Evolutionary conservation across 2,888 invertebrate species (phyloP).

Genomic region (Machimus rusticus): DNA sequence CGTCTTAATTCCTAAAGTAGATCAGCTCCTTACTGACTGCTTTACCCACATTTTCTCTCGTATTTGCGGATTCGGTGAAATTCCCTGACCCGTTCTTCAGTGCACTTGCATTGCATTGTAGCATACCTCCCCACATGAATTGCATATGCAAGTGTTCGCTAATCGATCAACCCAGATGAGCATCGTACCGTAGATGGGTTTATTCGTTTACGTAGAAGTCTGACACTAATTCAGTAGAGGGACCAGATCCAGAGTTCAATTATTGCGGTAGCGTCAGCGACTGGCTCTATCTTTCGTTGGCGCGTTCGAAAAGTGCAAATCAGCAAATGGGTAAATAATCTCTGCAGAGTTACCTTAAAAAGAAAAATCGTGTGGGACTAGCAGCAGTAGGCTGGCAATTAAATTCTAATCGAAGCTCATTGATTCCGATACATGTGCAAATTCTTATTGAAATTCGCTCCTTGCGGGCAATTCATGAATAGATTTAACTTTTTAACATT

Average conservation of each 20-base stretch:
- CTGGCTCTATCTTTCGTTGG: not conserved
- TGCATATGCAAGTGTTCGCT: not conserved
- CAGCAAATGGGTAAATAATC: not conserved
- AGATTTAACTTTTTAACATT: not conserved
- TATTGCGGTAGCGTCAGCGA: not conserved
- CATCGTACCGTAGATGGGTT: not conserved
- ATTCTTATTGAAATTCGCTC: not conserved
- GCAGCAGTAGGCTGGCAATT: not conserved
- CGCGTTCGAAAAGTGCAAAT: not conserved
- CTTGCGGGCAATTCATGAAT: not conserved
- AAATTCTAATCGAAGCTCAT: conserved; percentile 16
- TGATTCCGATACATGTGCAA: not conserved
- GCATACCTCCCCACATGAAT: not conserved
- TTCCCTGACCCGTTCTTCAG: not conserved
- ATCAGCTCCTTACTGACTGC: not conserved
- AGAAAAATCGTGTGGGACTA: not conserved
- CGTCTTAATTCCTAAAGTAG: not conserved
- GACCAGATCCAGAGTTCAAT: not conserved
- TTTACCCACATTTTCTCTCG: not conserved
- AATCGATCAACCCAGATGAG: conserved; percentile 23
- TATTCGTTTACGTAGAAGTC: not conserved
- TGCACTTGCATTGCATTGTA: not conserved
- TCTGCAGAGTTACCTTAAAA: not conserved
- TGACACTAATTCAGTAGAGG: not conserved
- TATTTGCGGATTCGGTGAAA: not conserved